A percentile compares a stretch with the other conserved stretches of the same genome.
Conservation (phyloP, 2,888 invertebrate genomes). For the Drosophila infuscata region DNA sequence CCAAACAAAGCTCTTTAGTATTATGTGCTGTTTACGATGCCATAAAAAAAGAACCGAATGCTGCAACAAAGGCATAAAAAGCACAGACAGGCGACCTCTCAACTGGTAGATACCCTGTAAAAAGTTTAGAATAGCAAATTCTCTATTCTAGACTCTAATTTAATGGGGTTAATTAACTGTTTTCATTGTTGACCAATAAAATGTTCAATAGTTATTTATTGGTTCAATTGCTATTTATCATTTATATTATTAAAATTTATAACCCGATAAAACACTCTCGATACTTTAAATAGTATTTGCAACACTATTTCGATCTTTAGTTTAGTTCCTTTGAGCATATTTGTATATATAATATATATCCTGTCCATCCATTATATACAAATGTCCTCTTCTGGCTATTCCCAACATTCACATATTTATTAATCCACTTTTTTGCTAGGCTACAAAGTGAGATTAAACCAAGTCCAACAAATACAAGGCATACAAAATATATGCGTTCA, state of each 20-base stretch:
- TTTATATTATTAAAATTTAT: no score
- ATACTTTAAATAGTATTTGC: neutral
- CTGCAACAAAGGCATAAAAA: slow-evolving; percentile 42
- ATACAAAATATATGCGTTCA: neutral
- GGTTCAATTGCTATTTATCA: neutral
- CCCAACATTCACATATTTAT: neutral
- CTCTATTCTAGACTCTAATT: neutral
- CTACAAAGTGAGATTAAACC: neutral
- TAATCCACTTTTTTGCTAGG: neutral
- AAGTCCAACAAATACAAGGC: neutral
- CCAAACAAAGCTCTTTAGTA: slow-evolving; percentile 61
- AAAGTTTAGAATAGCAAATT: neutral
- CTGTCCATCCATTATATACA: neutral
- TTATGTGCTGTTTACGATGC: slow-evolving; percentile 74
- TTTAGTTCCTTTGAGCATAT: neutral
- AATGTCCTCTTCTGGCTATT: neutral
- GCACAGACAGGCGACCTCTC: neutral
- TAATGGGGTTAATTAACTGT: neutral
- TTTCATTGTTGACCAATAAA: neutral
- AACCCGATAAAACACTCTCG: neutral
- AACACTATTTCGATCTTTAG: neutral
- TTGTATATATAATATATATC: neutral
- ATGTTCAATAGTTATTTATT: neutral
- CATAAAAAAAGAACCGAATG: slow-evolving; percentile 54
- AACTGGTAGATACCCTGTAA: slow-evolving; percentile 21